Base-by-base conservation (phyloP, 1,140 invertebrate species). In the Phthorimaea operculella region DNA sequence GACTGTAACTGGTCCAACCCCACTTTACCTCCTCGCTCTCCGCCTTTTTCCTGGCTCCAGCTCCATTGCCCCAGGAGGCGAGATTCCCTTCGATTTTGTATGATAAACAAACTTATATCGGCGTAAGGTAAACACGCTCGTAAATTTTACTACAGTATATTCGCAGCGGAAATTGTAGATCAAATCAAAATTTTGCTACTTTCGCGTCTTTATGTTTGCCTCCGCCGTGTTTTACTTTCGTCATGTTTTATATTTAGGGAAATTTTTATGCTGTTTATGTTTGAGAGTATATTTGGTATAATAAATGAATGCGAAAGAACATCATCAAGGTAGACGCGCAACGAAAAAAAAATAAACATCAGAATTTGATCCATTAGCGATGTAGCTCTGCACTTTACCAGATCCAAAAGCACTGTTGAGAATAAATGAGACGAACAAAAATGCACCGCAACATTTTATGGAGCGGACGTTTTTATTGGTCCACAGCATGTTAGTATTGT, bases 101-200 rank as follows among this genome's bases (percentile, higher is more conserved):
- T 65, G 70, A 72, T 80, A 78, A 78, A 76, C 74, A 77, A 80
- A 74, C 75, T 72, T 66, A 68, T 60, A 74, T 71, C 63, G 62
- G 57, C 59, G 63, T 63, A 72, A 73, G 59, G 74, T 73, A 80
- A 80, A 80, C 72, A 80, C 49, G 58, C 50, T 77, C 74, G 70
- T 79, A 75, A 79, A 78, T 77, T 80, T 79, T 73, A 74, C 67
- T 68, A 70, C 57, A 66, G 42, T 55, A 58, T 68, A 58, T 68
- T 65, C 66, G 58, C 52, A 59, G 54, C 62, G 69, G 65, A 71
- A 66, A 70, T 68, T 68, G 60, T 61, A 63, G 50, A 68, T 68
- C 65, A 62, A 73, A 79, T 73, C 64, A 66, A 72, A 70, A 65
- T 68, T 72, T 64, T 54, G 28, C 50, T 63, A 59, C 59, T 63